phyloP scores from a whole-genome alignment of 2,113 vertebrate species.

The Romanogobio albipinnatus region DNA sequence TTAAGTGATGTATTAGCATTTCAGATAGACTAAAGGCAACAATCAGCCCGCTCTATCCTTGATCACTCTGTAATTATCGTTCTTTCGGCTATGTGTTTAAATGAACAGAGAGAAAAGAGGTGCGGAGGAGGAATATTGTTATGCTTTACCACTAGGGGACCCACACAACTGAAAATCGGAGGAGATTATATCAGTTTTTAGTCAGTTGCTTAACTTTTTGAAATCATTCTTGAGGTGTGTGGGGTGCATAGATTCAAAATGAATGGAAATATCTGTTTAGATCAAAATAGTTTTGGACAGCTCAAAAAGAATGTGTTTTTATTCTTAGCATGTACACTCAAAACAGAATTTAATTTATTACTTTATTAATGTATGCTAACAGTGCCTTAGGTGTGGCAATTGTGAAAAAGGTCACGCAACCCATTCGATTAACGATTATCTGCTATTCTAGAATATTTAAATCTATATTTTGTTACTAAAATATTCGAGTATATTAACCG shows the following conservation, averaged over 20 bases:
- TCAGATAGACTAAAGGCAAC: conserved; percentile 65
- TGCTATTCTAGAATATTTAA: neutral
- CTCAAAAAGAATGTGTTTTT: neutral
- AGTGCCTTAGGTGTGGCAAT: conserved; percentile 3
- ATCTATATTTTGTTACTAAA: neutral
- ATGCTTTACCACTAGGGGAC: conserved; percentile 61
- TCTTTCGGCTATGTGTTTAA: conserved; percentile 56
- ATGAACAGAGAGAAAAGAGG: conserved; percentile 46
- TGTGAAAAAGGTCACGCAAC: neutral
- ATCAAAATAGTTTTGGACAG: neutral
- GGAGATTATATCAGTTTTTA: conserved; percentile 19
- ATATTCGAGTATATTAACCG: neutral
- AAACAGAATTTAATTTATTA: neutral
- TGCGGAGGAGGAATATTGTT: conserved; percentile 22
- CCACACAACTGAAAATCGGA: conserved; percentile 52
- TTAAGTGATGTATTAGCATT: conserved; percentile 62
- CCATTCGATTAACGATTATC: neutral
- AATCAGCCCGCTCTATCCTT: conserved; percentile 63
- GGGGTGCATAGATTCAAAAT: neutral
- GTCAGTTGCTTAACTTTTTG: neutral
- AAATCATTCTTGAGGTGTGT: neutral
- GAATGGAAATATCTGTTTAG: neutral
- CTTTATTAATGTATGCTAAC: neutral
- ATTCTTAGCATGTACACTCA: neutral
- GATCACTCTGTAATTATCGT: conserved; percentile 66